Conservation (phyloP, 2,888 invertebrate genomes). For the Andricus curvator region DNA sequence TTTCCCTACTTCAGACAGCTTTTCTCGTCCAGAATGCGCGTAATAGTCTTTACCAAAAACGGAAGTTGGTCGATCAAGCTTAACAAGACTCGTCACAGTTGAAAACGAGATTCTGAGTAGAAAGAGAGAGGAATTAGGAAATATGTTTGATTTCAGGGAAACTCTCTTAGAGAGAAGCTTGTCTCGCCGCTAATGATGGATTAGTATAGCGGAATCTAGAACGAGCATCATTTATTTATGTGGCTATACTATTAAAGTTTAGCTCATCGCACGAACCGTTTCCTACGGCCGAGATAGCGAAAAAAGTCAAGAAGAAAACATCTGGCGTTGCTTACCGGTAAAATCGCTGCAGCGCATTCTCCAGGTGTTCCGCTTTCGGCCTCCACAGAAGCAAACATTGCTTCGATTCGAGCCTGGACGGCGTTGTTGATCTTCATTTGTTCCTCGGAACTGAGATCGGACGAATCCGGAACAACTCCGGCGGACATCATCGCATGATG, state of each 20-base stretch:
- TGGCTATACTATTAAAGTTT: background rate
- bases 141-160: slow-evolving; percentile 27
- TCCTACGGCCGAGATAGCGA: slow-evolving; percentile 11
- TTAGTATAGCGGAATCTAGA: slow-evolving; percentile 21
- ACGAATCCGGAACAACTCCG: slow-evolving; percentile 44
- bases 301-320: slow-evolving; percentile 39
- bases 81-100: background rate
- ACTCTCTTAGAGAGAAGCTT: background rate
- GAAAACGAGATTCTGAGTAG: slow-evolving; percentile 34
- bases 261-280: slow-evolving; percentile 36
- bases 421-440: slow-evolving; percentile 82
- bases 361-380: slow-evolving; percentile 73
- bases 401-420: slow-evolving; percentile 92
- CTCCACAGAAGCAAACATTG: slow-evolving; percentile 84
- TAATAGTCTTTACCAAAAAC: background rate
- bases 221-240: slow-evolving; percentile 21
- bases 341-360: slow-evolving; percentile 72
- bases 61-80: slow-evolving; percentile 15
- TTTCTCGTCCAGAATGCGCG: background rate
- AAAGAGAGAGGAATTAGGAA: slow-evolving; percentile 39
- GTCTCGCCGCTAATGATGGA: slow-evolving; percentile 18
- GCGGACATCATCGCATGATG: slow-evolving; percentile 54
- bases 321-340: slow-evolving; percentile 65
- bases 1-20: background rate
- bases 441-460: slow-evolving; percentile 63